Percentiles rank a stretch among this genome's conserved stretches.
These are phyloP conservation scores for Spodoptera frugiperda DNA, from an alignment of 1,140 invertebrate species.

Conservation along the genomic window DNA sequence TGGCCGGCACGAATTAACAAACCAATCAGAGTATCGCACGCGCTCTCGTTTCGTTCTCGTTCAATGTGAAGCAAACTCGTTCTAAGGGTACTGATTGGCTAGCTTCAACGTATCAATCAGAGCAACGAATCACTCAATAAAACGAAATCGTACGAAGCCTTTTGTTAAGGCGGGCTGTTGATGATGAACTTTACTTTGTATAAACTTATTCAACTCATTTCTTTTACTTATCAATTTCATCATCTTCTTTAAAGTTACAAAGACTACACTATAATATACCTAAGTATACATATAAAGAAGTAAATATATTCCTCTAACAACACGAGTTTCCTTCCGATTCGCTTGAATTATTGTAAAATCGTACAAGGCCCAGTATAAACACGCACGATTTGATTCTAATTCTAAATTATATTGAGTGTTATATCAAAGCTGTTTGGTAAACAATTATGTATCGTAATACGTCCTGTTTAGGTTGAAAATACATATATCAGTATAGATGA, in stretches of 20 bases:
- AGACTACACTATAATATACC: neutral
- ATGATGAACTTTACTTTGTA: too few species aligned
- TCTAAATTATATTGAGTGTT: slow-evolving; percentile 8
- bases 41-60: too few species aligned
- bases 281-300: neutral
- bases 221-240: too few species aligned
- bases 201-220: too few species aligned
- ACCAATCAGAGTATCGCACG: too few species aligned
- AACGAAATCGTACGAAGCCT: too few species aligned
- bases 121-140: too few species aligned
- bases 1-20: too few species aligned
- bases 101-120: too few species aligned
- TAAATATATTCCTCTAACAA: neutral
- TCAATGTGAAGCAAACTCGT: too few species aligned
- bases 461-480: slow-evolving; percentile 26
- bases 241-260: neutral
- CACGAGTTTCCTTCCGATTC: slow-evolving; percentile 30
- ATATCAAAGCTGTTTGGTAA: slow-evolving; percentile 1
- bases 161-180: too few species aligned
- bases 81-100: too few species aligned
- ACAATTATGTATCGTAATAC: slow-evolving; percentile 7
- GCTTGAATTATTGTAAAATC: slow-evolving; percentile 38
- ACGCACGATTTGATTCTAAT: slow-evolving; percentile 11
- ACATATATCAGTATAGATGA: neutral
- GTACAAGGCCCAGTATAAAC: slow-evolving; percentile 9